A percentile compares a stretch with the other conserved stretches of the same genome.
These are phyloP conservation scores for Cotesia congregata DNA, from an alignment of 2,888 invertebrate genomes.

Conservation along the genomic window DNA sequence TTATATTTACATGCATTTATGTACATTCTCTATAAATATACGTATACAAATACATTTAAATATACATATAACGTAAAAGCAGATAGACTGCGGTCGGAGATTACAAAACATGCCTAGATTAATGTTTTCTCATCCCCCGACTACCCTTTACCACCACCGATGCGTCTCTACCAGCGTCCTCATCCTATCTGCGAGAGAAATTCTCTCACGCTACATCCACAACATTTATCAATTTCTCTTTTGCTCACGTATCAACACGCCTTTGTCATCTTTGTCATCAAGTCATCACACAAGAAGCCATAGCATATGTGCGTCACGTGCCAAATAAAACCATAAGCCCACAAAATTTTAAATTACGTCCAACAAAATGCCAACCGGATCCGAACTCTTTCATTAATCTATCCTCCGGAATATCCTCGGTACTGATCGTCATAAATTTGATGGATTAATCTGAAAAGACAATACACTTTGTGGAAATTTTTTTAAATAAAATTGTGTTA, in stretches of 20 bases:
- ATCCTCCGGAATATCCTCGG: background rate
- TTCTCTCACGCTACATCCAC: background rate
- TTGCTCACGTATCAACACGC: constrained; percentile 5
- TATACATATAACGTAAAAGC: constrained; percentile 35
- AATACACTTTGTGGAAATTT: background rate
- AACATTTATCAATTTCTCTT: background rate
- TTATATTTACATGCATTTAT: constrained; percentile 19
- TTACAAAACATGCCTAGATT: constrained; percentile 70
- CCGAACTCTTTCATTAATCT: background rate
- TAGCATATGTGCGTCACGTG: background rate
- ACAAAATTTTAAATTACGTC: background rate
- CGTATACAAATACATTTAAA: constrained; percentile 50
- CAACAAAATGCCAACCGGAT: background rate
- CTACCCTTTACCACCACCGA: constrained; percentile 37
- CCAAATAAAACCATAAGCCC: background rate
- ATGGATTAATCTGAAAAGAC: constrained; percentile 9
- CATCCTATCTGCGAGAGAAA: constrained; percentile 29
- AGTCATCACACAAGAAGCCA: background rate
- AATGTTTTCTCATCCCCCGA: constrained; percentile 68
- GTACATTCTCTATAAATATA: constrained; percentile 7
- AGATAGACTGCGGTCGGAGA: constrained; percentile 56
- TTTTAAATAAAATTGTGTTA: background rate
- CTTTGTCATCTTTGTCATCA: constrained; percentile 12
- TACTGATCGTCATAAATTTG: background rate
- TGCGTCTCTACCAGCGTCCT: constrained; percentile 32